Evolutionary conservation across 1,140 invertebrate species (phyloP), one percentile per base, ranked within the genome.

Genomic region (Bactericera cockerelli): DNA sequence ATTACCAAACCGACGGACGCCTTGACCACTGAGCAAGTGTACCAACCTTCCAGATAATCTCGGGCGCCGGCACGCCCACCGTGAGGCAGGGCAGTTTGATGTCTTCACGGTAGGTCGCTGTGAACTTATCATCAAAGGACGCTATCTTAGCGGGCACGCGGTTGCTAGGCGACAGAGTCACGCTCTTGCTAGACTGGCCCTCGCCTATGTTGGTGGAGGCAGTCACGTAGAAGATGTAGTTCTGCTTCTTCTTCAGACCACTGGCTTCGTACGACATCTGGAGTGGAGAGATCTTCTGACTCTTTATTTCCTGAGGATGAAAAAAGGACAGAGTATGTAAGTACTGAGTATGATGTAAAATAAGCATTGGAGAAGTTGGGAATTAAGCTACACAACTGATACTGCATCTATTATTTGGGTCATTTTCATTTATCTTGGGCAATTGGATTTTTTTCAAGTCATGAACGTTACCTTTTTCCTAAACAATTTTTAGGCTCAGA

Each of bases 171-270:
- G 85, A 84, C 59, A 90, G 79, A 8, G 82, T 82, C 33, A 90
- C 88, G 56, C 85, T 84, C 66, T 89, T 86, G 24, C 89, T 92
- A 38, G 84, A 79, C 73, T 89, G 85, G 36, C 91, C 90, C 79
- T 94, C 91, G 4, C 91, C 91, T 67, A 93, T 92, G 60, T 86
- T 86, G 0, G 91, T 95, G 53, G 87, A 89, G 36, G 90, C 90
- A 13, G 90, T 93, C 0, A 95, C 89, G 89, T 90, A 94, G 72
- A 95, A 93, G 70, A 93, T 88, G 67, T 93, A 93, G 59, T 86
- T 82, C 55, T 80, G 76, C 65, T 84, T 84, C 65, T 85, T 81
- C 65, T 85, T 86, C 63, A 94, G 71, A 63, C 87, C 86, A 53
- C 83, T 84, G 10, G 89, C 87, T 70, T 93, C 91, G 68, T 83